These are phyloP conservation scores for Corvus hawaiiensis DNA, from an alignment of 2,113 vertebrate species.

Conservation along the genomic window DNA sequence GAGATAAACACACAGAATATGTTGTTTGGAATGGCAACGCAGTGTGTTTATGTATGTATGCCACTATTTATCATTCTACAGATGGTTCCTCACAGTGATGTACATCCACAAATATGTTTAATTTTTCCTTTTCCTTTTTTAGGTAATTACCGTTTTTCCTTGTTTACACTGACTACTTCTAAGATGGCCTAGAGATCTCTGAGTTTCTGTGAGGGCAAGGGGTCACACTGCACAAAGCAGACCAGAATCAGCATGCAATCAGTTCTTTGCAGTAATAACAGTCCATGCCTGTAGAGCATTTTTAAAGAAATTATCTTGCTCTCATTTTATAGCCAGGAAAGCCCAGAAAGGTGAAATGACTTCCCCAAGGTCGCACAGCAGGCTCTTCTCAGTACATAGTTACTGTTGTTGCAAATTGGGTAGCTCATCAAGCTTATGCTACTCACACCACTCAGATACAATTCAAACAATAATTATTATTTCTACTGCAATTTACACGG, in stretches of 20 bases:
- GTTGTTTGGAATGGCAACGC: constrained; percentile 28
- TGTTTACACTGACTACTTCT: not conserved
- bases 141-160: not conserved
- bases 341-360: constrained; percentile 18
- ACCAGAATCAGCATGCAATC: not conserved
- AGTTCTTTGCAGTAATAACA: not conserved
- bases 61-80: constrained; percentile 6
- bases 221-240: not conserved
- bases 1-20: constrained; percentile 48
- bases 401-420: not conserved
- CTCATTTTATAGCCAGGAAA: not conserved
- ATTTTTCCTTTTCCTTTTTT: not conserved
- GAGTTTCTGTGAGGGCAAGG: not conserved
- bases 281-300: not conserved
- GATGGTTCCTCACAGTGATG: constrained; percentile 5
- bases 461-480: constrained; percentile 37
- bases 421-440: constrained; percentile 14
- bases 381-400: not conserved
- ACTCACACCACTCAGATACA: constrained; percentile 31
- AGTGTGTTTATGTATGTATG: constrained; percentile 14
- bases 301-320: constrained; percentile 2
- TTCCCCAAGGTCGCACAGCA: constrained; percentile 27
- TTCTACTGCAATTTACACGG: not conserved
- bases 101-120: constrained; percentile 40
- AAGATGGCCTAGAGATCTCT: not conserved